Evolutionary conservation across 2,888 invertebrate species (phyloP).

Genomic region (Cataglyphis altisquamis): DNA sequence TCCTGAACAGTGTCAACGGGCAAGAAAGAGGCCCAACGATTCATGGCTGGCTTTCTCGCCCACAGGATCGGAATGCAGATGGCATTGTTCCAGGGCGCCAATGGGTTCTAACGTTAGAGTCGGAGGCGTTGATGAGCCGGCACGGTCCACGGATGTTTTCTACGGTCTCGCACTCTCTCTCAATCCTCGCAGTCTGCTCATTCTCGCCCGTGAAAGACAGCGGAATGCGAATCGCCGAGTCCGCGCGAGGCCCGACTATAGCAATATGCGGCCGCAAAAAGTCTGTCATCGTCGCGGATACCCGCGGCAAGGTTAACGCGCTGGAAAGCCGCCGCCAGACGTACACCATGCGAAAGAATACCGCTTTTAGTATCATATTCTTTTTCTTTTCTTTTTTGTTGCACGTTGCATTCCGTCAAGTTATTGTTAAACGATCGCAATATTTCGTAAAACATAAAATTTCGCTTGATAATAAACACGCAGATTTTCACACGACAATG

Average conservation of each 20-base stretch:
- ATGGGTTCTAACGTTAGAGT: slow-evolving; percentile 77
- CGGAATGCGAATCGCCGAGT: slow-evolving; percentile 81
- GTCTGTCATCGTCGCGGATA: slow-evolving; percentile 55
- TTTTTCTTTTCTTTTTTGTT: slow-evolving; percentile 1
- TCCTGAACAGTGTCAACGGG: slow-evolving; percentile 42
- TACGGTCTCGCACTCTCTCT: slow-evolving; percentile 68
- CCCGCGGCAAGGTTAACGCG: slow-evolving; percentile 29
- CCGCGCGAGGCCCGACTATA: slow-evolving; percentile 73
- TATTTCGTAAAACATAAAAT: background rate
- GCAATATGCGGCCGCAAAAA: slow-evolving; percentile 81
- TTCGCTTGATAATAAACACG: background rate
- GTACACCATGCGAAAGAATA: slow-evolving; percentile 7
- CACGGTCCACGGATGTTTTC: slow-evolving; percentile 84
- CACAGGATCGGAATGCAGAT: slow-evolving; percentile 83
- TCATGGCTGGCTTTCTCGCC: slow-evolving; percentile 70
- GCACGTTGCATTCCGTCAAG: background rate
- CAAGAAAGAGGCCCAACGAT: slow-evolving; percentile 56
- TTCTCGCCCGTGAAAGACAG: slow-evolving; percentile 80
- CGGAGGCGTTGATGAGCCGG: slow-evolving; percentile 83
- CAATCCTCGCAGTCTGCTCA: slow-evolving; percentile 67
- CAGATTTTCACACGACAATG: background rate
- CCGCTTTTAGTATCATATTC: background rate
- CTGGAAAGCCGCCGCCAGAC: slow-evolving; percentile 17
- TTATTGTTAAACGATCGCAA: background rate
- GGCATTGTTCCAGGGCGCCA: slow-evolving; percentile 84